A percentile compares a stretch with the other conserved stretches of the same genome.
Evolutionary conservation across 2,888 invertebrate genomes (phyloP).

Genomic region (Apamea sordens): DNA sequence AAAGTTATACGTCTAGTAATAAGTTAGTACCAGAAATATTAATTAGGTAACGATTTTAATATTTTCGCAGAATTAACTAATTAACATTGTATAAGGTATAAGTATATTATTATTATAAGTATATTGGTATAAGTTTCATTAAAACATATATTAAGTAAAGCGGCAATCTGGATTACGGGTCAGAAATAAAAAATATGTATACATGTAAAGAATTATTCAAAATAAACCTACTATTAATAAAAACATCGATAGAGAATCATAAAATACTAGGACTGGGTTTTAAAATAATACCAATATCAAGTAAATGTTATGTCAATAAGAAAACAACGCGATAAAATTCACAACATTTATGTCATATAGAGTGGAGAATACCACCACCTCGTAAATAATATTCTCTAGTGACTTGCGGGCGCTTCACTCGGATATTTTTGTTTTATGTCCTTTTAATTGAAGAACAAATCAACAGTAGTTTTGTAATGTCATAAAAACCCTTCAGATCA

Average conservation of each 20-base stretch:
- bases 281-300: slow-evolving; percentile 43
- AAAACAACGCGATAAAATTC: slow-evolving; percentile 54
- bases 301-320: slow-evolving; percentile 61
- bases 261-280: slow-evolving; percentile 14
- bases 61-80: slow-evolving; percentile 5
- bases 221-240: background rate
- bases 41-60: background rate
- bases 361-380: slow-evolving; percentile 50
- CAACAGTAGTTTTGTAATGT: background rate
- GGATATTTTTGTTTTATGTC: background rate
- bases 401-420: background rate
- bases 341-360: slow-evolving; percentile 40
- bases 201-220: background rate
- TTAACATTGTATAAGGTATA: background rate
- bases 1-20: background rate
- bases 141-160: background rate
- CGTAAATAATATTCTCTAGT: slow-evolving; percentile 14
- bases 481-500: background rate
- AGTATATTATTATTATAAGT: no score
- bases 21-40: background rate
- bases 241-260: background rate
- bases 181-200: no score
- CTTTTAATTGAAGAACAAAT: background rate
- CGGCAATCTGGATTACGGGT: background rate
- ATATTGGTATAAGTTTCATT: background rate